Base-by-base conservation (phyloP, 2,797 vertebrate species). In the Acrossocheilus wenchowensis region DNA sequence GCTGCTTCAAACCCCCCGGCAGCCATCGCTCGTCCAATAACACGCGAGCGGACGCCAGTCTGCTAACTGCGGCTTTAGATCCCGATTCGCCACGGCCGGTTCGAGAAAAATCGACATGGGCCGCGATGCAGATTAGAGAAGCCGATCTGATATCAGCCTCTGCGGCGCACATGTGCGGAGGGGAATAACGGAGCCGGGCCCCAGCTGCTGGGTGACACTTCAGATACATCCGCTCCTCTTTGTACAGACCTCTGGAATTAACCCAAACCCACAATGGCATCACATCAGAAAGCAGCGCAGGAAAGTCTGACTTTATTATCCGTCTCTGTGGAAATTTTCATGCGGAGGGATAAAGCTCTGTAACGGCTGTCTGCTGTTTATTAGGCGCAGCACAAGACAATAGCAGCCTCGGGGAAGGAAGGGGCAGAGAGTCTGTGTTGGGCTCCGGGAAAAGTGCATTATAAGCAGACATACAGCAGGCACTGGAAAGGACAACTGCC, bases 161-260 rank as follows among this genome's bases (percentile, higher is more conserved):
- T 98, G 97, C 95, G 90, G 92, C 92, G 93, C 97, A 97, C 96
- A 96, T 96, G 97, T 97, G 96, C 12, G 60, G 89, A 85, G 86
- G 11, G 87, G 82, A 71, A 81, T 69, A 77, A 75, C 84, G 78
- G 83, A 87, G 88, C 80, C 74, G 34, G 84, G 93, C 96, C 94
- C 95, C 97, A 97, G 96, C 96, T 96, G 96, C 93, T 94, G 95
- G 94, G 93, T 94, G 96, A 97, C 96, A 96, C 97, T 97, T 97
- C 96, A 96, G 96, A 97, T 96, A 96, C 96, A 95, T 95, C 90
- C 48, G 91, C 94, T 96, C 96, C 93, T 95, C 96, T 98, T 96
- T 97, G 96, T 96, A 95, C 94, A 94, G 95, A 92, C 94, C 93
- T 93, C 96, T 97, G 97, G 96, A 97, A 96, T 95, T 93, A 95